These are phyloP conservation scores for Cydia amplana DNA, from an alignment of 1,140 invertebrate genomes.

Conservation along the genomic window DNA sequence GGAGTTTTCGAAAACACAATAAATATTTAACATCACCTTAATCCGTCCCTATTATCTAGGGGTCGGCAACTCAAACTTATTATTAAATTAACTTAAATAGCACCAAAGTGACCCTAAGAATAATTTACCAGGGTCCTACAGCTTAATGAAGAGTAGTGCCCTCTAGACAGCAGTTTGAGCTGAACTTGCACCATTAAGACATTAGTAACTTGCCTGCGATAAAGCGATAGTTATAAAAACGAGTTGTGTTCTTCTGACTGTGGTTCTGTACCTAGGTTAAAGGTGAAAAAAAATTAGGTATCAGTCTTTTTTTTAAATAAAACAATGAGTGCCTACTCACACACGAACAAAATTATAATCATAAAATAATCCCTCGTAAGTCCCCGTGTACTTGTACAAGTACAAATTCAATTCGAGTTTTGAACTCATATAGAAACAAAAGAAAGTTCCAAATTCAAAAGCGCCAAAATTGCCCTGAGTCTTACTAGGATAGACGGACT, in stretches of 20 bases:
- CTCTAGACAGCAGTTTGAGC: slow-evolving; percentile 64
- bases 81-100: slow-evolving; percentile 73
- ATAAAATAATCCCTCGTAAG: too few relatives aligned
- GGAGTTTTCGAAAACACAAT: neutral
- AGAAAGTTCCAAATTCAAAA: too few relatives aligned
- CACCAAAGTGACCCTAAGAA: slow-evolving; percentile 71
- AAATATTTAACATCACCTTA: neutral
- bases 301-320: too few relatives aligned
- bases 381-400: too few relatives aligned
- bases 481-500: too few relatives aligned
- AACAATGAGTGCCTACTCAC: too few relatives aligned
- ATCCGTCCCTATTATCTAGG: slow-evolving; percentile 18
- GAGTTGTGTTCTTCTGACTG: neutral
- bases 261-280: neutral
- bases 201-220: slow-evolving; percentile 55
- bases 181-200: slow-evolving; percentile 74
- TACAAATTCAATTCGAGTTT: too few relatives aligned
- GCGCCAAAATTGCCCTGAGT: too few relatives aligned
- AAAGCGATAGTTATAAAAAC: neutral
- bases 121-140: slow-evolving; percentile 65
- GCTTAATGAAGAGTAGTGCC: slow-evolving; percentile 72
- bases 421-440: too few relatives aligned
- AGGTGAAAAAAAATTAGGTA: neutral
- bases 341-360: too few relatives aligned
- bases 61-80: slow-evolving; percentile 47